Percentiles rank a stretch among this genome's conserved stretches.
These are phyloP conservation scores for Eugnorisma glareosa DNA, from an alignment of 2,888 invertebrate species.

Conservation along the genomic window DNA sequence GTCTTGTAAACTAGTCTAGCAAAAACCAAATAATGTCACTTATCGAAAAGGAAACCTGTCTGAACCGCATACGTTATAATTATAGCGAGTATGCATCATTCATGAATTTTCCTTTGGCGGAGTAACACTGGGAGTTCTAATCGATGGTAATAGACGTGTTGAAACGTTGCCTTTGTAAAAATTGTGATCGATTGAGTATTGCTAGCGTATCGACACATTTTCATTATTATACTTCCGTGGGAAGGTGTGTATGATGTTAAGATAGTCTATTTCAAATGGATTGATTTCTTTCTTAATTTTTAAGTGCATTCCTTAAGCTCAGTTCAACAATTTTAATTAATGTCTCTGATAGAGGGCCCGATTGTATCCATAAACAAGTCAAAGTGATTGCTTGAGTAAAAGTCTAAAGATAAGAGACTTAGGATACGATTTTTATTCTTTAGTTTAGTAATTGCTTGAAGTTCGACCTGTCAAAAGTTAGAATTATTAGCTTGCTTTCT, in stretches of 20 bases:
- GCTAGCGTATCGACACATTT: conserved; percentile 16
- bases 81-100: conserved; percentile 58
- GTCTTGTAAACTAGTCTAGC: conserved; percentile 42
- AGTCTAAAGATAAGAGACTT: too few relatives aligned
- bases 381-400: not conserved
- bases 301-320: not conserved
- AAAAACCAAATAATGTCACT: conserved; percentile 59
- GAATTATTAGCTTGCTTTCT: not conserved
- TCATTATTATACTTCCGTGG: conserved; percentile 22
- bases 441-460: too few relatives aligned
- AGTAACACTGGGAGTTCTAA: conserved; percentile 39
- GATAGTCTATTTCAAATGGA: conserved; percentile 15
- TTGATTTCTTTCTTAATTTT: conserved; percentile 11
- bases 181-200: conserved; percentile 34
- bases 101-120: conserved; percentile 57
- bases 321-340: conserved; percentile 21
- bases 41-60: conserved; percentile 58
- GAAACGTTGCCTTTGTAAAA: conserved; percentile 51
- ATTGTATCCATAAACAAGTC: not conserved
- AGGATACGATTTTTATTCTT: too few relatives aligned
- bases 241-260: not conserved
- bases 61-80: conserved; percentile 48
- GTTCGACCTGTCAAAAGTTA: not conserved
- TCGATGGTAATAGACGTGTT: conserved; percentile 35
- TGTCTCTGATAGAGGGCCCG: not conserved